Evolutionary conservation across 2,888 invertebrate genomes (phyloP).

Genomic region (Girardia tigrina): DNA sequence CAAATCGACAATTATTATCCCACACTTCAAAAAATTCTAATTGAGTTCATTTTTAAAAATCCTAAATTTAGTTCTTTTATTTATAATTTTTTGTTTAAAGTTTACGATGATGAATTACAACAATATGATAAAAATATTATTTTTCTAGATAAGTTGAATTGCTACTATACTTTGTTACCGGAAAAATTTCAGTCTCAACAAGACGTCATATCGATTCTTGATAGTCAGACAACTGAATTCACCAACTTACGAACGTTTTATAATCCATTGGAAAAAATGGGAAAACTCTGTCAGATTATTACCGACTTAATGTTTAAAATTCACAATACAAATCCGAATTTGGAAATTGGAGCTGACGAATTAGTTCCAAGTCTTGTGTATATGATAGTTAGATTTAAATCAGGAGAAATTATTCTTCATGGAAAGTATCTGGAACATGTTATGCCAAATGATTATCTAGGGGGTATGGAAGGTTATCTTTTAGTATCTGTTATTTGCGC

Average conservation of each 20-base stretch:
- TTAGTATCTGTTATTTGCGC: not conserved
- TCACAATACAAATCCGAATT: not conserved
- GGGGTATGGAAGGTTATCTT: not conserved
- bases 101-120: not conserved
- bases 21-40: not conserved
- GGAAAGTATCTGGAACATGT: slow-evolving; percentile 8
- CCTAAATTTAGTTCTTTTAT: not conserved
- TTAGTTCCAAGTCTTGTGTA: not conserved
- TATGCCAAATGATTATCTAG: not conserved
- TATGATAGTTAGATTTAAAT: not conserved
- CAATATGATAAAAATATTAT: not conserved
- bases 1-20: not conserved
- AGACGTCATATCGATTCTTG: not conserved
- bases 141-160: not conserved
- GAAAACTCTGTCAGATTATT: not conserved
- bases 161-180: not conserved
- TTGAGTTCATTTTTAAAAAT: not conserved
- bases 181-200: not conserved
- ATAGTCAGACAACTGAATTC: not conserved
- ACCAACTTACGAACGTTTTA: not conserved
- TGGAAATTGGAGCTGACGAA: slow-evolving; percentile 9
- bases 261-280: not conserved
- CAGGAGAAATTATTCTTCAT: not conserved
- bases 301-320: slow-evolving; percentile 19
- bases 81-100: not conserved